Evolutionary conservation across 53 echinoderm and acorn worm species (phyloP), one percentile per base, ranked within the genome.

Genomic region (Henricia sp.): DNA sequence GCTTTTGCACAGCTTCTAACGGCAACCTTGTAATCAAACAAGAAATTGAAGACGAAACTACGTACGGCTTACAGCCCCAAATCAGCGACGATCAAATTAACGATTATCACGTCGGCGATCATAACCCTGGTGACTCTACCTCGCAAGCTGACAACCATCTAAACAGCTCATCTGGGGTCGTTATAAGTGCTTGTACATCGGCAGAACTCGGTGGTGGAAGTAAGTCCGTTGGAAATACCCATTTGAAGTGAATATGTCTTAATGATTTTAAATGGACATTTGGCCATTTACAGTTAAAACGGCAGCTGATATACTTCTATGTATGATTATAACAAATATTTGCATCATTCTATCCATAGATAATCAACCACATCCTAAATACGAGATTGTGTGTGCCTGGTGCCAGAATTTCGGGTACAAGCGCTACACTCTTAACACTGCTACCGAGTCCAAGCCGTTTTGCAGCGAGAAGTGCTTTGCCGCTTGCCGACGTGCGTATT

Each of bases 401-500:
- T 96, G 96, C 63, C 83, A 96, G 65, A 63, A 84, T 2, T 86
- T 82, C 41, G 94, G 96, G 25, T 85, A 74, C 86, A 96, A 96
- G 68, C 83, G 83, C 17, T 96, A 94, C 86, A 96, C 96, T 2
- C 94, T 96, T 71, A 96, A 94, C 88, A 96, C 96, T 9, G 82
- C 91, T 64, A 89, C 78, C 2, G 90, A 94, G 23, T 94, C 96
- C 20, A 91, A 90, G 72, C 94, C 96, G 6, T 96, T 96, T 84
- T 96, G 96, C 82, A 96, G 96, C 48, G 96, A 96, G 82, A 92
- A 88, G 46, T 94, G 94, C 66, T 96, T 96, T 38, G 96, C 96
- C 0, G 83, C 96, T 42, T 94, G 90, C 36, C 87, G 96, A 17
- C 53, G 92, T 55, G 92, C 92, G 1, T 96, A 96, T 90, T 91